Evolutionary conservation across 2,113 vertebrate genomes (phyloP).

Genomic region (Cichladusa arquata): DNA sequence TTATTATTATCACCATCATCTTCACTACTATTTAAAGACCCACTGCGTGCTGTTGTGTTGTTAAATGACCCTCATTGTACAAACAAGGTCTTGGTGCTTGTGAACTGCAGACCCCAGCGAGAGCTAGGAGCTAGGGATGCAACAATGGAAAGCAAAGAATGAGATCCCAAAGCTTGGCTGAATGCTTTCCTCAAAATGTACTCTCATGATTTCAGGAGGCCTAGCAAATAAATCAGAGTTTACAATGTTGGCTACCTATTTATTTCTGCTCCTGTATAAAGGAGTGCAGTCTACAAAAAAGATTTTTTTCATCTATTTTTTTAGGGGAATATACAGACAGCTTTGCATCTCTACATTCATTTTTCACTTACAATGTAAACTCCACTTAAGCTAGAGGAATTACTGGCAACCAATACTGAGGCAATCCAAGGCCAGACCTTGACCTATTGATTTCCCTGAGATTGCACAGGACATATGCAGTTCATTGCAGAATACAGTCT

Average conservation of each 20-base stretch:
- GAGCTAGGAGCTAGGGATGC: not conserved
- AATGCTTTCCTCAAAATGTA: not conserved
- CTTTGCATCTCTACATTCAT: not conserved
- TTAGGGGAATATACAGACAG: not conserved
- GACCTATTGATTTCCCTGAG: conserved; percentile 35
- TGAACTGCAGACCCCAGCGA: rapidly evolving
- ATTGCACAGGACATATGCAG: not conserved
- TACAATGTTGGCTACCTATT: not conserved
- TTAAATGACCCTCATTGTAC: not conserved
- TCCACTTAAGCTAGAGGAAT: not conserved
- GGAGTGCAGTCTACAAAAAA: not conserved
- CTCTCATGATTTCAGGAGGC: not conserved
- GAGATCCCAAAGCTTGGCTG: not conserved
- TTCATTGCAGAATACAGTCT: conserved; percentile 5
- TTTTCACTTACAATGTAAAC: not conserved
- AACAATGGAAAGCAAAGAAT: not conserved
- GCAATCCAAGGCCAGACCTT: conserved; percentile 28
- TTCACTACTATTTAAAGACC: not conserved
- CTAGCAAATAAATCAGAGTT: not conserved
- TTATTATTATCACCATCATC: not conserved
- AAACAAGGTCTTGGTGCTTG: not conserved
- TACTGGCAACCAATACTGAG: conserved; percentile 11
- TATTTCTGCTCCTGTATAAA: not conserved
- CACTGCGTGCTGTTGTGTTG: not conserved
- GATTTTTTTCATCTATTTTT: not conserved